Evolutionary conservation across 2,113 vertebrate species (phyloP).

Genomic region (Syngnathus floridae): DNA sequence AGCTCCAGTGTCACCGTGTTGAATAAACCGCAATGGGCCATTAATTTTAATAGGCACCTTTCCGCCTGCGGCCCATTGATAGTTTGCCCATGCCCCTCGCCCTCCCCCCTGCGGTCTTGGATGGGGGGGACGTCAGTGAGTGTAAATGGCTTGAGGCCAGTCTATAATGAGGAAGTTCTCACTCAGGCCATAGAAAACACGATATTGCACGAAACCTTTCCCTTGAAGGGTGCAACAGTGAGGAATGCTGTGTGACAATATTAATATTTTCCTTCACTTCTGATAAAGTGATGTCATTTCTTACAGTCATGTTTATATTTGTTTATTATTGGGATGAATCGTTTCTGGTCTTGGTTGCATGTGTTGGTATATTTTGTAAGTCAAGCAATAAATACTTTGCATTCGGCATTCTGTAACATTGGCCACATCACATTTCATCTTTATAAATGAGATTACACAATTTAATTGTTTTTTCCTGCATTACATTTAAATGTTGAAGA

Average conservation of each 20-base stretch:
- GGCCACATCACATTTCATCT: too few species aligned
- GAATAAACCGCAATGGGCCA: constrained; percentile 47
- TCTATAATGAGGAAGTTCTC: constrained; percentile 47
- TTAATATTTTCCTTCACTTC: not conserved
- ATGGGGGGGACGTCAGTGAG: constrained; percentile 16
- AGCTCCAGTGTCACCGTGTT: constrained; percentile 36
- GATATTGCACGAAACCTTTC: constrained; percentile 20
- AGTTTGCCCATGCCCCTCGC: constrained; percentile 9
- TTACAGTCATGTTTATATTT: not conserved
- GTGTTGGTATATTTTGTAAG: too few species aligned
- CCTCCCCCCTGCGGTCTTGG: constrained; percentile 4
- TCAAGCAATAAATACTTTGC: too few species aligned
- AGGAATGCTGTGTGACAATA: not conserved
- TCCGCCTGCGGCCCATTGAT: constrained; percentile 38
- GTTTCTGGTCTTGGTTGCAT: too few species aligned
- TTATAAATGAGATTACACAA: too few species aligned
- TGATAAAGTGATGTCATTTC: not conserved
- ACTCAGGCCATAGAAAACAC: constrained; percentile 26
- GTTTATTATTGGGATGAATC: not conserved
- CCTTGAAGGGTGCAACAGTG: constrained; percentile 16
- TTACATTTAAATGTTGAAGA: not conserved
- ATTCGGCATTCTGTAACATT: too few species aligned
- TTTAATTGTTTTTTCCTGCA: not conserved
- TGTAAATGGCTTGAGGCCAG: constrained; percentile 34
- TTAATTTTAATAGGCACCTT: constrained; percentile 65